Base-by-base conservation (phyloP, 2,113 vertebrate species). In the Salvator merianae region DNA sequence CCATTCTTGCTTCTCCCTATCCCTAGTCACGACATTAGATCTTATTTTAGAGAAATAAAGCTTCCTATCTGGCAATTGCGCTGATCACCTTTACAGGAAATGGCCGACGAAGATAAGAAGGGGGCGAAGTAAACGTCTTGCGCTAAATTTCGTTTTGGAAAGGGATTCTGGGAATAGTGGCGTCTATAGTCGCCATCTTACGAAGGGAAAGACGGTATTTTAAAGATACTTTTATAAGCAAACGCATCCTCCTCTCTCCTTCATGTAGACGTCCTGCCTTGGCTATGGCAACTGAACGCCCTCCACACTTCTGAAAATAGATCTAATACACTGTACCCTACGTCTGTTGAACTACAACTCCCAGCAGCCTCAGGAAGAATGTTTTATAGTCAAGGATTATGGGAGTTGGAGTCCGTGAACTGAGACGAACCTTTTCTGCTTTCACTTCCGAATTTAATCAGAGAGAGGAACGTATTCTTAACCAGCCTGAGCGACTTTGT, bases 21-120 rank as follows among this genome's bases (percentile, higher is more conserved):
- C 38, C 10, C 1, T 16, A 1, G 6, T 14, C 7, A 9, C 2
- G 5, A 2, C 1, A 20, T 59, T 12, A 8, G 34, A 22, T 50
- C 26, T 66, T 34, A 3, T 1, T 50, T 16, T 38, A 5, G 65
- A 5, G 10, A 13, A 63, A 22, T 5, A 3, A 28, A 4, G 16
- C 30, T 50, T 16, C 16, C 28, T 14, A 26, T 20, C 47, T 32
- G 84, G 79, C 84, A 20, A 70, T 14, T 38, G 6, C 4, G 9
- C 1, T 1, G 20, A 71, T 0, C 20, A 32, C 28, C 78, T 26
- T 20, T 8, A 7, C 28, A 20, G 8, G 63, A 77, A n/a, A 62
- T 32, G 36, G 79, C 38, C 0, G 47, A 0, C 22, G 2, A 2
- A 0, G 1, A 34, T 69, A 20, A 20, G 55, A 20, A 20, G 20